Evolutionary conservation across 2,888 invertebrate genomes (phyloP).

Genomic region (Clivina fossor): DNA sequence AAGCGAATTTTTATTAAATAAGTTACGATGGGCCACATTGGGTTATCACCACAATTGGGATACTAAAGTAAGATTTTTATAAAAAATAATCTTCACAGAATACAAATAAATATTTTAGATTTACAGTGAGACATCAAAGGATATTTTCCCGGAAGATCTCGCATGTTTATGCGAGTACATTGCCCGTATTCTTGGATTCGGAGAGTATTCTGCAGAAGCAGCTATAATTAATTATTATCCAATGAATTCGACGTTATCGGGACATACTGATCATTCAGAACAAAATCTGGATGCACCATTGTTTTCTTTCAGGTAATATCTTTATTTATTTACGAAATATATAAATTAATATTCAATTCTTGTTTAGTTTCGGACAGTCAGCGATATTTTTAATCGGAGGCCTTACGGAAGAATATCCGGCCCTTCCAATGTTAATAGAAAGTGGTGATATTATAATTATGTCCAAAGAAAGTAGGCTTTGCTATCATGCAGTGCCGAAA

Average conservation of each 20-base stretch:
- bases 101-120: conserved; percentile 52
- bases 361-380: conserved; percentile 87
- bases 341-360: conserved; percentile 10
- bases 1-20: conserved; percentile 49
- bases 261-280: conserved; percentile 96
- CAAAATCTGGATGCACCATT: conserved; percentile 81
- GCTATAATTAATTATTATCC: conserved; percentile 97
- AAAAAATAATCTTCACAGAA: conserved; percentile 21
- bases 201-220: conserved; percentile 78
- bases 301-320: conserved; percentile 78
- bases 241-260: conserved; percentile 86
- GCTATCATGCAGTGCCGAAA: conserved; percentile 93
- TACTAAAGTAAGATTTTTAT: conserved; percentile 69
- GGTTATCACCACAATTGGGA: conserved; percentile 99
- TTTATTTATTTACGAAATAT: conserved; percentile 2
- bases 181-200: conserved; percentile 60
- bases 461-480: conserved; percentile 80
- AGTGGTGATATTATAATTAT: conserved; percentile 93
- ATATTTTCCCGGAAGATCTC: conserved; percentile 75
- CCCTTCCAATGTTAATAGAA: conserved; percentile 71
- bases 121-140: conserved; percentile 69
- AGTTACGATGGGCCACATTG: conserved; percentile 90
- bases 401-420: conserved; percentile 63
- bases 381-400: conserved; percentile 95
- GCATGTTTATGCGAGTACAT: conserved; percentile 65